Percentiles rank a stretch among this genome's conserved stretches.
Conservation (phyloP, 2,888 invertebrate genomes). For the Clepsis dumicolana region DNA sequence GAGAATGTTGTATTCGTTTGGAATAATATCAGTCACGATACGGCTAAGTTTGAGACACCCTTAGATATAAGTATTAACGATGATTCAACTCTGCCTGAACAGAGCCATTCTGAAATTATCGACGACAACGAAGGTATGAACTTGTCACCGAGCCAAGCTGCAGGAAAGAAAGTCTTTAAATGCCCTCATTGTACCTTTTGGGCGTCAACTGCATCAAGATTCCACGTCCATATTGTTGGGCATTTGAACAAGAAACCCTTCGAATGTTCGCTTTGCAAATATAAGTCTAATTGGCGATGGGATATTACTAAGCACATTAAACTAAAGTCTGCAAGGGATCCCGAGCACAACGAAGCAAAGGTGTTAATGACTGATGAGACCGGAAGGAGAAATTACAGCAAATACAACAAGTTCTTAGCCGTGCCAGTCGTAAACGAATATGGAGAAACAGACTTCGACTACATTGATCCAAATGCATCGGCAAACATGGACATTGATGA, state of each 20-base stretch:
- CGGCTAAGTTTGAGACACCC: conserved; percentile 73
- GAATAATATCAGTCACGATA: conserved; percentile 88
- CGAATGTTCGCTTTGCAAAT: conserved; percentile 97
- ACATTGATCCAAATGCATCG: conserved; percentile 71
- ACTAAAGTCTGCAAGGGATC: conserved; percentile 94
- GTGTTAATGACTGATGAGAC: conserved; percentile 97
- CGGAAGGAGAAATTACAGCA: conserved; percentile 95
- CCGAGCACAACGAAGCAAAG: conserved; percentile 92
- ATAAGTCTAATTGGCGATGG: conserved; percentile 98
- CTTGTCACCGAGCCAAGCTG: conserved; percentile 87
- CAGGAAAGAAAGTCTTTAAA: conserved; percentile 93
- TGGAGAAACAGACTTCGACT: conserved; percentile 81
- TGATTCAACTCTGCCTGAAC: conserved; percentile 75
- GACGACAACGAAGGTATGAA: conserved; percentile 86
- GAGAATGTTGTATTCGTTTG: conserved; percentile 93
- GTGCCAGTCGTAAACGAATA: conserved; percentile 87
- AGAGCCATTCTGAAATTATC: conserved; percentile 68
- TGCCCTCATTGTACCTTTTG: conserved; percentile 97
- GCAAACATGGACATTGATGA: conserved; percentile 78
- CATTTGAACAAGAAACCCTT: conserved; percentile 97
- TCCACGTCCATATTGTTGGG: conserved; percentile 97
- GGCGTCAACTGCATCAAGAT: conserved; percentile 96
- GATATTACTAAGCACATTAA: conserved; percentile 98
- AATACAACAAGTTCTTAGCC: conserved; percentile 94
- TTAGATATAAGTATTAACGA: conserved; percentile 79